Percentiles rank a stretch among this genome's conserved stretches.
These are phyloP conservation scores for Netelia melanura DNA, from an alignment of 2,888 invertebrate genomes.

Conservation along the genomic window DNA sequence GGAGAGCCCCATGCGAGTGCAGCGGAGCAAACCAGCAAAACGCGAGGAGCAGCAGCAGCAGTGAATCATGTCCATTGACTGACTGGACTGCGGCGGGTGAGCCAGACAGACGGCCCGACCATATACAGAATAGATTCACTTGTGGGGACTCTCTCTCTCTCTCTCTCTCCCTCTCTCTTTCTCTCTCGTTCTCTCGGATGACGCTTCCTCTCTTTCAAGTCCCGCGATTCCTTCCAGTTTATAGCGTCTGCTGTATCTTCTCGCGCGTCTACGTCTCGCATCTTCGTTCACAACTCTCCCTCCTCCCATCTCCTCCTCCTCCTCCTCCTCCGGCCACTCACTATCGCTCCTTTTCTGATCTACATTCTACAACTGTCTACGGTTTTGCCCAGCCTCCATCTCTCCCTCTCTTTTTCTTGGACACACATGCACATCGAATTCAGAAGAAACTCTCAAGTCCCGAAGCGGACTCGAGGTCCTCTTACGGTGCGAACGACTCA, in stretches of 20 bases:
- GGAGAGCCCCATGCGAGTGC: slow-evolving; percentile 17
- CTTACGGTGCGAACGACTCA: slow-evolving; percentile 40
- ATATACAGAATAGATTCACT: slow-evolving; percentile 82
- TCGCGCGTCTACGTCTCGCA: slow-evolving; percentile 12
- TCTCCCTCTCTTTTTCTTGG: slow-evolving; percentile 3
- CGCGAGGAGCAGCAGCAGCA: slow-evolving; percentile 62
- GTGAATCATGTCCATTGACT: slow-evolving; percentile 82
- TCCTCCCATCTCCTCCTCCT: not conserved
- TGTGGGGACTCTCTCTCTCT: slow-evolving; percentile 68
- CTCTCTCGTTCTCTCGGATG: slow-evolving; percentile 25
- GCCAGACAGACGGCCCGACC: slow-evolving; percentile 79
- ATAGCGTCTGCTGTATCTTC: slow-evolving; percentile 24
- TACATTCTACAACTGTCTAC: slow-evolving; percentile 57
- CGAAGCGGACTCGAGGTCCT: slow-evolving; percentile 34
- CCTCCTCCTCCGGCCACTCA: not conserved
- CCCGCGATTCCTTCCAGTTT: slow-evolving; percentile 23
- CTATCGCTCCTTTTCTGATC: slow-evolving; percentile 47
- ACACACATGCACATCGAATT: not conserved
- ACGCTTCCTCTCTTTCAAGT: slow-evolving; percentile 49
- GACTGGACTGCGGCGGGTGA: slow-evolving; percentile 71
- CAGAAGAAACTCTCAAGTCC: slow-evolving; percentile 39
- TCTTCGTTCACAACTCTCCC: slow-evolving; percentile 52
- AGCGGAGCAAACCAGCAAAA: slow-evolving; percentile 6
- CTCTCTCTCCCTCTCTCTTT: slow-evolving; percentile 54
- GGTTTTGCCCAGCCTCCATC: slow-evolving; percentile 15